Conservation (phyloP, 2,797 vertebrate species). For the Arctocebus calabarensis region DNA sequence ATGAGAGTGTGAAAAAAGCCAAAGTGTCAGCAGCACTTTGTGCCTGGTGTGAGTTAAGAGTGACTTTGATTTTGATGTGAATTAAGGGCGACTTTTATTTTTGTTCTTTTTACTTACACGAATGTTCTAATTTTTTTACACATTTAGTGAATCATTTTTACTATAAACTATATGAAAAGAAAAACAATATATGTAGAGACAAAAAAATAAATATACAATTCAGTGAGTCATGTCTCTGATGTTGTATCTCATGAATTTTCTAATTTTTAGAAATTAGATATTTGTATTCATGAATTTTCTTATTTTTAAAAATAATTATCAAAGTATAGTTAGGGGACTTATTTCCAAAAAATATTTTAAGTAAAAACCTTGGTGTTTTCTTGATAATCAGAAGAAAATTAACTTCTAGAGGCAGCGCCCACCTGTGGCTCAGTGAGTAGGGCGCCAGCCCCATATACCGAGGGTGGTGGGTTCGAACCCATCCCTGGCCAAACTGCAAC, state of each 20-base stretch:
- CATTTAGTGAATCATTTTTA: conserved; percentile 15
- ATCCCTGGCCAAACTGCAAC: too few relatives aligned
- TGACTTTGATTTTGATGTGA: background rate
- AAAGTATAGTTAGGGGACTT: background rate
- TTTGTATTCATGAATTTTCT: background rate
- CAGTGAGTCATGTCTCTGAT: background rate
- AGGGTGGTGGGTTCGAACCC: too few relatives aligned
- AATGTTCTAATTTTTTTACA: background rate
- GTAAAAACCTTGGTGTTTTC: background rate
- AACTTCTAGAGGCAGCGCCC: background rate
- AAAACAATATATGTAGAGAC: background rate
- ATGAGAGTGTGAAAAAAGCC: background rate
- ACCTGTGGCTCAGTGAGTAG: too few relatives aligned
- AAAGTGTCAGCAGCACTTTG: background rate
- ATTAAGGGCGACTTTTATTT: background rate
- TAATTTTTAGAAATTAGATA: too few relatives aligned
- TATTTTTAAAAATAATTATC: background rate
- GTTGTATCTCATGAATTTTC: too few relatives aligned
- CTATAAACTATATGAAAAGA: background rate
- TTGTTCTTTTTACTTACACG: background rate
- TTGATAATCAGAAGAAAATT: background rate
- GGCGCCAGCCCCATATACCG: too few relatives aligned
- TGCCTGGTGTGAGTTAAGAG: background rate
- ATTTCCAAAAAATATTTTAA: background rate
- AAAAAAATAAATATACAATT: background rate